These are phyloP conservation scores for Mastomys coucha DNA, from an alignment of 2,113 vertebrate species.

Conservation along the genomic window DNA sequence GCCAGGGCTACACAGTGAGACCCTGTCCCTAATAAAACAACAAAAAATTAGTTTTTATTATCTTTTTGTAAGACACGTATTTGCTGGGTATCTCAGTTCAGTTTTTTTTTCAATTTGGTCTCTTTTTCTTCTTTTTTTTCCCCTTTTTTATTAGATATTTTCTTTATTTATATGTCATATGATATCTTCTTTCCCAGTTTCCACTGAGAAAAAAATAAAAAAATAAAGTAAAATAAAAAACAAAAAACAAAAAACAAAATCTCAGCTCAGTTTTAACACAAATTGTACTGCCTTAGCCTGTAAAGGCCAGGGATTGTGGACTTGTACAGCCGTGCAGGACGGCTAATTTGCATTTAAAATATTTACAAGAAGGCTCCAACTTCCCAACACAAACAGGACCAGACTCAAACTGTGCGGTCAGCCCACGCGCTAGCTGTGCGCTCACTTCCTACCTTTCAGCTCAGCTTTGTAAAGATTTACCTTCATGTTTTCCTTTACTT, in stretches of 20 bases:
- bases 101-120: no score
- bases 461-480: neutral
- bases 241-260: no score
- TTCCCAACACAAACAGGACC: neutral
- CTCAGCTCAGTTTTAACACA: neutral
- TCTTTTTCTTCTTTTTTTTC: no score
- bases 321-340: neutral
- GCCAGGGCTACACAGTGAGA: neutral
- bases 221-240: no score
- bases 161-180: no score
- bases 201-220: no score
- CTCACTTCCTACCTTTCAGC: conserved; percentile 22
- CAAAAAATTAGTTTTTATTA: neutral
- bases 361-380: conserved; percentile 9
- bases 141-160: no score
- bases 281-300: neutral
- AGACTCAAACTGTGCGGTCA: neutral
- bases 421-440: no score
- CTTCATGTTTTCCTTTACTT: neutral
- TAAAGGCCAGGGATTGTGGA: neutral
- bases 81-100: neutral
- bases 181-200: no score
- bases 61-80: neutral
- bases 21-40: neutral
- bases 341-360: neutral